A percentile compares a stretch with the other conserved stretches of the same genome.
Evolutionary conservation across 1,140 invertebrate species (phyloP).

Genomic region (Euura lappo): DNA sequence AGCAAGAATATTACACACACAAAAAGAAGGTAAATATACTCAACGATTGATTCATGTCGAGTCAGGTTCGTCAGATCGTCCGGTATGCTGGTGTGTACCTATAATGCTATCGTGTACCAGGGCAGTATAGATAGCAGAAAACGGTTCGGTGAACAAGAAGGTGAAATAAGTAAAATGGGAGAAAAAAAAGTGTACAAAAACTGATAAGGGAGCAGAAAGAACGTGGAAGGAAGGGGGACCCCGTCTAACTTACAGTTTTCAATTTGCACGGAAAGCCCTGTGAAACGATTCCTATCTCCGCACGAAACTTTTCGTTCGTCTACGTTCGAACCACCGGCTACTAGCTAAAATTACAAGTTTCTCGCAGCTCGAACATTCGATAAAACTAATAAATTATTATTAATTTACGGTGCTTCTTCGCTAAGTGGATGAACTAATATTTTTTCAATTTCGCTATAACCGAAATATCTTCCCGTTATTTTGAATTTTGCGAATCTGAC

Average conservation of each 20-base stretch:
- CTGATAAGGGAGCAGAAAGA: not conserved
- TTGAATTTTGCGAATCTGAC: too few species aligned
- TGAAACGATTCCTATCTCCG: not conserved
- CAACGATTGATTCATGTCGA: too few species aligned
- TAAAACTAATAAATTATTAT: not conserved
- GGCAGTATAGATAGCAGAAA: too few species aligned
- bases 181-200: not conserved
- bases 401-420: not conserved
- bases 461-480: too few species aligned
- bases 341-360: too few species aligned
- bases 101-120: too few species aligned
- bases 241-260: slow-evolving; percentile 1
- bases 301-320: not conserved
- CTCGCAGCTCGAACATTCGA: not conserved
- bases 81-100: too few species aligned
- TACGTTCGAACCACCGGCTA: not conserved
- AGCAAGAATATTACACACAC: too few species aligned
- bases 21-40: too few species aligned
- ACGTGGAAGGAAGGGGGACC: not conserved
- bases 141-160: too few species aligned
- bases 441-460: too few species aligned
- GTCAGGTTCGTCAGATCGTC: too few species aligned
- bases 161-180: not conserved
- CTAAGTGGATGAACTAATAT: not conserved
- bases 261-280: not conserved